These are phyloP conservation scores for Dicentrarchus labrax DNA, from an alignment of 2,113 vertebrate genomes.

Conservation along the genomic window DNA sequence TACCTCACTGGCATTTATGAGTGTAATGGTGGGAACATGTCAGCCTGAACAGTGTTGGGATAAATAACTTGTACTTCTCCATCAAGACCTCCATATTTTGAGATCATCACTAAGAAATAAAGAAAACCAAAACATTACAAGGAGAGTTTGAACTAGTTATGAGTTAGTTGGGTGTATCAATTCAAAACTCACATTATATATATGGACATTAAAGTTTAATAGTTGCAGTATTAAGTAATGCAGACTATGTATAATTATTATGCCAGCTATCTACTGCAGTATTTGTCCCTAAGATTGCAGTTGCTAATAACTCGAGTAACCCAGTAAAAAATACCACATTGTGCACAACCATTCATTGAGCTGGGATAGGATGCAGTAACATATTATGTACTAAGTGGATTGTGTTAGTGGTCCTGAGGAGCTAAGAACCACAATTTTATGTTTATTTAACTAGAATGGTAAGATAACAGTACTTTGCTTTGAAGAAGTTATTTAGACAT, in stretches of 20 bases:
- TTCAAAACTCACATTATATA: background rate
- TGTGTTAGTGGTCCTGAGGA: background rate
- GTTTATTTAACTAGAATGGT: background rate
- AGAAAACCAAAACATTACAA: background rate
- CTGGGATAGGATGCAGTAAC: background rate
- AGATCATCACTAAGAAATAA: background rate
- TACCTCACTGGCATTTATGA: background rate
- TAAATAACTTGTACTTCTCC: background rate
- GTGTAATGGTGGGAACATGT: background rate
- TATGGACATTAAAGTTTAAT: background rate
- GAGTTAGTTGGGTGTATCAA: background rate
- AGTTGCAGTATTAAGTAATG: background rate
- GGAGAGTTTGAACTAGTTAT: background rate
- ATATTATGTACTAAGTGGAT: background rate
- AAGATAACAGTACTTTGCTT: background rate
- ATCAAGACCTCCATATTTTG: background rate
- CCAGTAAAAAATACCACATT: background rate
- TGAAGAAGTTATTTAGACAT: slow-evolving; percentile 21
- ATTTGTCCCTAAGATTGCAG: background rate
- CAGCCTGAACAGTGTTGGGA: background rate
- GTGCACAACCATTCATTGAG: background rate
- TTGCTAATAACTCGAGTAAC: background rate
- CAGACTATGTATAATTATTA: background rate
- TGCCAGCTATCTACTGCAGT: background rate
- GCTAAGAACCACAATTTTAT: background rate